A percentile compares a stretch with the other conserved stretches of the same genome.
Evolutionary conservation across 2,797 vertebrate species (phyloP).

Genomic region (Loriculus beryllinus): DNA sequence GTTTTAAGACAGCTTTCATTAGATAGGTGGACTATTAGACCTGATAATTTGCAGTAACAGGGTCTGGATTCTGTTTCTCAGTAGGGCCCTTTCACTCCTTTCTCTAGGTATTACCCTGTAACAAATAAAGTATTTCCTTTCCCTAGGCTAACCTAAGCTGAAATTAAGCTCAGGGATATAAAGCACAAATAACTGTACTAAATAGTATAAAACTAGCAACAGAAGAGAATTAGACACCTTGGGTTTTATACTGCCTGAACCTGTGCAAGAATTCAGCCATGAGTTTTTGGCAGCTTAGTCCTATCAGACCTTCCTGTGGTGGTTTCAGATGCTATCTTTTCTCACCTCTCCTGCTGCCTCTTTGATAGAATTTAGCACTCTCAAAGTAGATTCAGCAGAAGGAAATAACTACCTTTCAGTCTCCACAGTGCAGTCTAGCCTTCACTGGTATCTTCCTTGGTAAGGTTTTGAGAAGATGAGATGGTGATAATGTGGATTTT

Average conservation of each 20-base stretch:
- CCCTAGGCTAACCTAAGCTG: not conserved
- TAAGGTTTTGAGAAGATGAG: not conserved
- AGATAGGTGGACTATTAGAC: not conserved
- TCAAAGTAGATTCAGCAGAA: not conserved
- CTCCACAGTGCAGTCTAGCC: not conserved
- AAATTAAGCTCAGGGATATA: not conserved
- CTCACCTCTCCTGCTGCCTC: not conserved
- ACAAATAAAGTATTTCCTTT: not conserved
- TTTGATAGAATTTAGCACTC: not conserved
- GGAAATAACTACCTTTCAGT: not conserved
- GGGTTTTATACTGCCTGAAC: not conserved
- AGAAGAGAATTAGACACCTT: not conserved
- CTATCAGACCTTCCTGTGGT: not conserved
- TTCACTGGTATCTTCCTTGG: not conserved
- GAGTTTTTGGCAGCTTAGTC: not conserved
- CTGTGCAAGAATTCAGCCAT: not conserved
- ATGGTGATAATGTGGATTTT: not conserved
- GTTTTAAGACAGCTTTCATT: not conserved
- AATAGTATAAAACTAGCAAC: not conserved
- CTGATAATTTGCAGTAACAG: not conserved
- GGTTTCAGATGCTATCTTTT: not conserved
- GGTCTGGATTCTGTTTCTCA: not conserved
- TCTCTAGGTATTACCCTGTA: not conserved
- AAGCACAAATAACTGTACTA: not conserved
- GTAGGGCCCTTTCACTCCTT: not conserved